phyloP scores from a whole-genome alignment of 2,888 invertebrate genomes.

The Marronus borbonicus region DNA sequence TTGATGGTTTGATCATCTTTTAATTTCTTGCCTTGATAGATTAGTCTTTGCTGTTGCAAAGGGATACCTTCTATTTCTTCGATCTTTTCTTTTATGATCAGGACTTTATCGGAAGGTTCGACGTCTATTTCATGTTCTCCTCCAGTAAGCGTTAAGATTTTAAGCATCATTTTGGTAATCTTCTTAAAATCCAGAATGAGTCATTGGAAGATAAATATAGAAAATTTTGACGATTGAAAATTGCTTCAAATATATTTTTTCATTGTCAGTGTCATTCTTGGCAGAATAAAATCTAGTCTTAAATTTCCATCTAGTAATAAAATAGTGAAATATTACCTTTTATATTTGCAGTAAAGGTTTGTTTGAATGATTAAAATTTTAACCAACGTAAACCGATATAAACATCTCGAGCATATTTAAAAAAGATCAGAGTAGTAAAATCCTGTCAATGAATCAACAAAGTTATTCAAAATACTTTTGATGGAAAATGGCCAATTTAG shows the following conservation, averaged over 20 bases:
- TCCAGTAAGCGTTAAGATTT: conserved; percentile 67
- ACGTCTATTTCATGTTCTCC: conserved; percentile 67
- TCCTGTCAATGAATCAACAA: too few relatives aligned
- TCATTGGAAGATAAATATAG: neutral
- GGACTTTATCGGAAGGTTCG: conserved; percentile 65
- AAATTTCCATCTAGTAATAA: neutral
- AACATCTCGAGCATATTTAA: too few relatives aligned
- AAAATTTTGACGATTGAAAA: too few relatives aligned
- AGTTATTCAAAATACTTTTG: too few relatives aligned
- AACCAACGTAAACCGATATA: too few relatives aligned
- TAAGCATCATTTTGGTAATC: conserved; percentile 64
- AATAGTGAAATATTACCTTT: neutral
- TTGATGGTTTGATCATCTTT: conserved; percentile 66
- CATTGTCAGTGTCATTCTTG: conserved; percentile 16
- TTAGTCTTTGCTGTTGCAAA: conserved; percentile 66
- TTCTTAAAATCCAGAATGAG: neutral
- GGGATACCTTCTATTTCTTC: conserved; percentile 69
- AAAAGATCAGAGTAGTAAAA: too few relatives aligned
- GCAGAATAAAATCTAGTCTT: neutral
- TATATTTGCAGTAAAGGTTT: too few relatives aligned
- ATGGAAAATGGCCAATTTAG: too few relatives aligned
- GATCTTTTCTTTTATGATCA: conserved; percentile 66
- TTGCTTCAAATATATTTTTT: too few relatives aligned
- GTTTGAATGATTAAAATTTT: too few relatives aligned
- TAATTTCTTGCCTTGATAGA: conserved; percentile 67